Conservation (phyloP, 2,113 vertebrate genomes). For the Australoheros scitulus region DNA sequence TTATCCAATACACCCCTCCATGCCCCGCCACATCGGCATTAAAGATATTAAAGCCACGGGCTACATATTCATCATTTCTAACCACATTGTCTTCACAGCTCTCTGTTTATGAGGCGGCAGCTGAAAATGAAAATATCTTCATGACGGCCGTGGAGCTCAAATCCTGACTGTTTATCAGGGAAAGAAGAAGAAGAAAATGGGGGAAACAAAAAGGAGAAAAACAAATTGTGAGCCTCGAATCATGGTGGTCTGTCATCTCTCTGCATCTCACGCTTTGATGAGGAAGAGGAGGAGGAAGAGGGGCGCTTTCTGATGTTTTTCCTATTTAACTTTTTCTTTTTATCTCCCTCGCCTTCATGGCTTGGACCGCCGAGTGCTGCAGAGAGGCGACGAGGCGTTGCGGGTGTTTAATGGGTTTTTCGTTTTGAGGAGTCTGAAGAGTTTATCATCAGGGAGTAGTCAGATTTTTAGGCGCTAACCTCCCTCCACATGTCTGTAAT, state of each 20-base stretch:
- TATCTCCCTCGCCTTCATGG: slow-evolving; percentile 56
- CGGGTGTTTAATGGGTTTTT: slow-evolving; percentile 59
- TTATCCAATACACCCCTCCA: slow-evolving; percentile 8
- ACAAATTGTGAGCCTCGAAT: slow-evolving; percentile 41
- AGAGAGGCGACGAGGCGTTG: slow-evolving; percentile 47
- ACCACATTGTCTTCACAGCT: slow-evolving; percentile 52
- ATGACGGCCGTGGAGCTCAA: background rate
- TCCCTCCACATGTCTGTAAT: slow-evolving; percentile 34
- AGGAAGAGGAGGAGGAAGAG: background rate
- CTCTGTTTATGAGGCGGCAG: slow-evolving; percentile 39
- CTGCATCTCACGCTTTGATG: slow-evolving; percentile 45
- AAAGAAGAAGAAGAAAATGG: background rate
- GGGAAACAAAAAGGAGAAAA: slow-evolving; percentile 33
- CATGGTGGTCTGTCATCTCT: slow-evolving; percentile 27
- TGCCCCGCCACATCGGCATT: slow-evolving; percentile 20
- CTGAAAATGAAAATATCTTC: slow-evolving; percentile 56
- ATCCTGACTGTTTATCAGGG: slow-evolving; percentile 33
- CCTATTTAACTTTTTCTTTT: slow-evolving; percentile 60
- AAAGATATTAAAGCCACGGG: slow-evolving; percentile 62
- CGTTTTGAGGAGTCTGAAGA: slow-evolving; percentile 44
- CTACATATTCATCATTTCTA: slow-evolving; percentile 63
- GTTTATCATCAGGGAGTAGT: slow-evolving; percentile 33
- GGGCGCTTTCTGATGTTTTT: slow-evolving; percentile 46
- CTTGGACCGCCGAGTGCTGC: slow-evolving; percentile 25
- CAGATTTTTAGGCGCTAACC: slow-evolving; percentile 30